phyloP scores from a whole-genome alignment of 2,888 invertebrate genomes.

The Vannuccia rotundouncinata region DNA sequence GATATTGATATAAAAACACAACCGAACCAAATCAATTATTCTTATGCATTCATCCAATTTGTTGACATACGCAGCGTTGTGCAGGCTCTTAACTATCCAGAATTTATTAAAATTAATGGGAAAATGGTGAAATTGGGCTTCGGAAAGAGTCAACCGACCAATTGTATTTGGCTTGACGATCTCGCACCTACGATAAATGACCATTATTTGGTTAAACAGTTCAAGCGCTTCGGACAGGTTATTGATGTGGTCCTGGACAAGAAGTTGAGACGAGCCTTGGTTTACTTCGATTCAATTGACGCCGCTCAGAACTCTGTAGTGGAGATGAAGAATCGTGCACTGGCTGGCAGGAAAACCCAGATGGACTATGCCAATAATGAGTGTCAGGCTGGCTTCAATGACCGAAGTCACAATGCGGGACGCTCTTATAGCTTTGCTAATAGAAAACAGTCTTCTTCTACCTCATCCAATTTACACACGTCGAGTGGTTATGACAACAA shows the following conservation, averaged over 20 bases:
- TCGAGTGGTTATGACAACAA: neutral
- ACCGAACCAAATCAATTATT: conserved; percentile 64
- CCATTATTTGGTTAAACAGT: conserved; percentile 75
- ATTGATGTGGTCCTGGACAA: conserved; percentile 72
- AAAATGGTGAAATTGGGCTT: conserved; percentile 71
- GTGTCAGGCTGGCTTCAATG: conserved; percentile 62
- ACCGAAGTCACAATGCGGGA: neutral
- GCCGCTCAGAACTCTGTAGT: conserved; percentile 62
- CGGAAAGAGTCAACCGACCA: conserved; percentile 90
- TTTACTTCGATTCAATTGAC: conserved; percentile 80
- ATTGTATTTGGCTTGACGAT: conserved; percentile 91
- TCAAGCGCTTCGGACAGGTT: conserved; percentile 72
- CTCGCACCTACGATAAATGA: conserved; percentile 74
- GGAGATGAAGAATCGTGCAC: conserved; percentile 62
- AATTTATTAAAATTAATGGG: conserved; percentile 82
- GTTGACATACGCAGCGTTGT: conserved; percentile 91
- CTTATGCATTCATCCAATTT: conserved; percentile 95
- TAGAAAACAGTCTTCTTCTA: neutral
- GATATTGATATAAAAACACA: conserved; percentile 97
- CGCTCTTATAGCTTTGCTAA: neutral
- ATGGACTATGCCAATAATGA: conserved; percentile 93
- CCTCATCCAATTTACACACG: neutral
- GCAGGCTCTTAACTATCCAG: conserved; percentile 80
- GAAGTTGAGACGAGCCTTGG: conserved; percentile 77
- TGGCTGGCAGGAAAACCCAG: conserved; percentile 70